These are phyloP conservation scores for Rotaria macrura DNA, from an alignment of 2,888 invertebrate genomes.

Conservation along the genomic window DNA sequence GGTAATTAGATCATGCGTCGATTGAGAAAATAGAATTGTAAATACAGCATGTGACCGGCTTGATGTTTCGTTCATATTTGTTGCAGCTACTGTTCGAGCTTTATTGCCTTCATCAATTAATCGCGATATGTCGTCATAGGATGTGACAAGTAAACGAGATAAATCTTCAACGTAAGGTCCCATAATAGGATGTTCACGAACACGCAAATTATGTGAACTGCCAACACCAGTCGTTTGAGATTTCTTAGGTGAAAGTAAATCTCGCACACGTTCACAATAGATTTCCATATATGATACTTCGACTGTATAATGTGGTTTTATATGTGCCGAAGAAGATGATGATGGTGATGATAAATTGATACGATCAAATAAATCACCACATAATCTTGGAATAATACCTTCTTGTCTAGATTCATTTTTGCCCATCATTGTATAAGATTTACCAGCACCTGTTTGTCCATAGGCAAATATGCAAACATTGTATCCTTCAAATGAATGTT, in stretches of 20 bases:
- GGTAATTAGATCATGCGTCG: slow-evolving; percentile 71
- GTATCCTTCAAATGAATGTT: slow-evolving; percentile 56
- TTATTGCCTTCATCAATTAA: slow-evolving; percentile 55
- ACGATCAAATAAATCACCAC: slow-evolving; percentile 53
- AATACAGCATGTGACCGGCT: slow-evolving; percentile 56
- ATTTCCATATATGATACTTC: slow-evolving; percentile 54
- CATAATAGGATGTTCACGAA: slow-evolving; percentile 55
- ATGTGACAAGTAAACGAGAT: slow-evolving; percentile 44
- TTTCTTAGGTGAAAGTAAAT: slow-evolving; percentile 49
- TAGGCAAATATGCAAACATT: slow-evolving; percentile 57
- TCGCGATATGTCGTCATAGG: slow-evolving; percentile 52
- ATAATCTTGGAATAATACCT: slow-evolving; percentile 55
- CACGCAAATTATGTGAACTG: slow-evolving; percentile 48
- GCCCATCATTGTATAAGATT: slow-evolving; percentile 57
- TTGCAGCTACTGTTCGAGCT: slow-evolving; percentile 55
- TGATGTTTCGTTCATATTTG: slow-evolving; percentile 57
- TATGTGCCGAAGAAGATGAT: slow-evolving; percentile 40
- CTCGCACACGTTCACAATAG: slow-evolving; percentile 56
- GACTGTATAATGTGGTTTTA: slow-evolving; percentile 35
- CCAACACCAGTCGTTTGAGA: slow-evolving; percentile 42
- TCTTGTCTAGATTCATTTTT: slow-evolving; percentile 52
- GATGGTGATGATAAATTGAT: slow-evolving; percentile 47
- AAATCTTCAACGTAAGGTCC: slow-evolving; percentile 54
- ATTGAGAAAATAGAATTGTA: slow-evolving; percentile 54
- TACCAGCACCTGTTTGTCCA: slow-evolving; percentile 55